Evolutionary conservation across 2,113 vertebrate genomes (phyloP).

Genomic region (Fulica atra): DNA sequence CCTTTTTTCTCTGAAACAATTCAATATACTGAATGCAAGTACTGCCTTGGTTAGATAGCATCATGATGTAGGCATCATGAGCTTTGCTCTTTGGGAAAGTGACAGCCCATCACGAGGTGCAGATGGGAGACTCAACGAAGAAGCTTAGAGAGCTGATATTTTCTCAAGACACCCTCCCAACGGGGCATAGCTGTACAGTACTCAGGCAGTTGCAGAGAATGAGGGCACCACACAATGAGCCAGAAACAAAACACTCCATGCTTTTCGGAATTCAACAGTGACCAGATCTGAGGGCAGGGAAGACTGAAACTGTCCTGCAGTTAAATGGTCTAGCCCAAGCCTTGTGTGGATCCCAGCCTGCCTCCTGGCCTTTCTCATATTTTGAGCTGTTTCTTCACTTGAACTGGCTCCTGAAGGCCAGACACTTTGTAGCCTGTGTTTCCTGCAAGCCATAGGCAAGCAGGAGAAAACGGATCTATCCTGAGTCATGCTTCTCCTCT

Average conservation of each 20-base stretch:
- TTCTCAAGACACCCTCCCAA: neutral
- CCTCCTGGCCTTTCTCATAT: neutral
- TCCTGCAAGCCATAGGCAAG: neutral
- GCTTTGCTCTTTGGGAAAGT: neutral
- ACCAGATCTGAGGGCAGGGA: neutral
- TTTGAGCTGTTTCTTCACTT: neutral
- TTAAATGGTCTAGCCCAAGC: neutral
- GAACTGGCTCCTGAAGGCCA: neutral
- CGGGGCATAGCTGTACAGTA: accelerated
- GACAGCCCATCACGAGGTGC: neutral
- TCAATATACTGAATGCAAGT: neutral
- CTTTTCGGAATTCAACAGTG: neutral
- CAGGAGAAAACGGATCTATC: neutral
- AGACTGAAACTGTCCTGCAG: neutral
- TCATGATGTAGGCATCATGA: neutral
- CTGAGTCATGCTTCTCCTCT: neutral
- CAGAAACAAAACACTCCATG: neutral
- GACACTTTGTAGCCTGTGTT: neutral
- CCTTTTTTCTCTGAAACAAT: neutral
- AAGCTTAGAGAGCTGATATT: neutral
- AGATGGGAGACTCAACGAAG: neutral
- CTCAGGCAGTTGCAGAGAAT: neutral
- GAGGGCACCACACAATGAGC: neutral
- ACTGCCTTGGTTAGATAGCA: neutral
- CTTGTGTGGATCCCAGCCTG: neutral